Evolutionary conservation across 2,888 invertebrate genomes (phyloP).

Genomic region (Rhyacophila evoluta): DNA sequence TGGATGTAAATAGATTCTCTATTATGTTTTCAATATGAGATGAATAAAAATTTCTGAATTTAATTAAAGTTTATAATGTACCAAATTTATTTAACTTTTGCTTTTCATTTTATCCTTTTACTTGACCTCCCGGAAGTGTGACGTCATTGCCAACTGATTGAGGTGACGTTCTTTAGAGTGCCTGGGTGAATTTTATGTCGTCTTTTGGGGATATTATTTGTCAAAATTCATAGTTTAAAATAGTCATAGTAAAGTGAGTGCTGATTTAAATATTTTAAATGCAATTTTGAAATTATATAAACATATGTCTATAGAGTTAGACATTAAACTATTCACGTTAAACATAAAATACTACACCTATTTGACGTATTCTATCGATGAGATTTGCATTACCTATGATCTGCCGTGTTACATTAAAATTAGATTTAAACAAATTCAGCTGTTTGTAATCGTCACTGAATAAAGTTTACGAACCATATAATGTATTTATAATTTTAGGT

Average conservation of each 20-base stretch:
- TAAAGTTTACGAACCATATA: neutral
- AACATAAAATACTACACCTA: neutral
- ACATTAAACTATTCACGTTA: neutral
- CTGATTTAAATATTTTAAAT: neutral
- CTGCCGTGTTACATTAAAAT: constrained; percentile 32
- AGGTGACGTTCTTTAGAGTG: constrained; percentile 51
- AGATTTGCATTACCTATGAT: constrained; percentile 1
- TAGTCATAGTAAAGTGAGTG: constrained; percentile 49
- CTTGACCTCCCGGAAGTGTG: constrained; percentile 48
- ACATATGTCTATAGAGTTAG: neutral
- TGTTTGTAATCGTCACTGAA: neutral
- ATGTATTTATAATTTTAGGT: constrained; percentile 20
- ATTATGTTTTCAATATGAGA: no score
- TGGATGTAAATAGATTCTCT: no score
- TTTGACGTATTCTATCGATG: constrained; percentile 3
- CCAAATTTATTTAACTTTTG: no score
- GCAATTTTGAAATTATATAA: neutral
- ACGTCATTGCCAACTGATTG: constrained; percentile 53
- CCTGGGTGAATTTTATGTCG: constrained; percentile 48
- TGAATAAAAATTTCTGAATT: no score
- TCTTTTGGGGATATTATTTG: constrained; percentile 41
- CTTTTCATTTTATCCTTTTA: neutral
- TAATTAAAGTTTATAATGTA: no score
- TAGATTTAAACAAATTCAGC: neutral
- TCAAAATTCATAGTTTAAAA: constrained; percentile 42